Conservation (phyloP, 2,113 vertebrate species). For the Anarhynchus alexandrinus region DNA sequence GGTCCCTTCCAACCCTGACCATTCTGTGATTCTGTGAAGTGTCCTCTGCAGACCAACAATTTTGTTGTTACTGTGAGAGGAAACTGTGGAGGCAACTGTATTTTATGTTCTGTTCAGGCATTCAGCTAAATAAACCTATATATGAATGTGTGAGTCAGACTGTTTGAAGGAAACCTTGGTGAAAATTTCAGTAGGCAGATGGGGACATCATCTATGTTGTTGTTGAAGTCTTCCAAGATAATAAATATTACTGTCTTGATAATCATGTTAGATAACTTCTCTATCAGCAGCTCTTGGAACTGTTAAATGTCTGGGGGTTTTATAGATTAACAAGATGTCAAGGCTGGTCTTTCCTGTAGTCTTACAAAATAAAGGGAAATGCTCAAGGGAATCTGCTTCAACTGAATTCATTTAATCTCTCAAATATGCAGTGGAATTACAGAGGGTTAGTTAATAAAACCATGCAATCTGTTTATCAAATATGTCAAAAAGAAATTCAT, state of each 20-base stretch:
- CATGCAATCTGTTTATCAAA: constrained; percentile 24
- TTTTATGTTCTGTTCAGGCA: neutral
- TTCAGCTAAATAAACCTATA: neutral
- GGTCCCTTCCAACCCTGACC: too few relatives aligned
- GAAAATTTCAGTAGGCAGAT: neutral
- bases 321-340: constrained; percentile 38
- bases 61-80: neutral
- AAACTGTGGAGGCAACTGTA: neutral
- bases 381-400: neutral
- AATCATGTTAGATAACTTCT: constrained; percentile 34
- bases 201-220: neutral
- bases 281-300: constrained; percentile 11
- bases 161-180: neutral
- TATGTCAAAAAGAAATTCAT: constrained; percentile 21
- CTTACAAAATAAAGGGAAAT: constrained; percentile 6
- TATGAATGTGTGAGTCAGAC: neutral
- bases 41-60: neutral
- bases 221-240: neutral
- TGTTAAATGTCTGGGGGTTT: neutral
- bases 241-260: constrained; percentile 16
- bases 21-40: too few relatives aligned
- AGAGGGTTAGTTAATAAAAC: constrained; percentile 55
- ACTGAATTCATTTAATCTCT: constrained; percentile 46
- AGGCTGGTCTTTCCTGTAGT: constrained; percentile 16
- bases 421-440: constrained; percentile 62